Base-by-base conservation (phyloP, 2,113 vertebrate genomes). In the Condylura cristata region DNA sequence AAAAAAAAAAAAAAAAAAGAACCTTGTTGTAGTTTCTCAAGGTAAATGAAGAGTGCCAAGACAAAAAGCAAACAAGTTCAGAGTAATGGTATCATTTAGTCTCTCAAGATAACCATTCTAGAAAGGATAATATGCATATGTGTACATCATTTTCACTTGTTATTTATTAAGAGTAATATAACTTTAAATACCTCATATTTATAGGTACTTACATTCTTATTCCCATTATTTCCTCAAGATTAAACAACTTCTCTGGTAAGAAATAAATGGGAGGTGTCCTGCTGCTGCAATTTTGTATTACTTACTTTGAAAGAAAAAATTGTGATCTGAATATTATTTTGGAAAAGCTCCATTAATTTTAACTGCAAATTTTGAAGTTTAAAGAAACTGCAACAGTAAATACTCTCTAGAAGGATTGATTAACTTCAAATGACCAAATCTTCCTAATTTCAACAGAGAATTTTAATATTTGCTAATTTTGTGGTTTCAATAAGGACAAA, bases 301-400 rank as follows among this genome's bases (percentile, higher is more conserved):
- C n/a, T 92, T 93, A 92, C 32, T 82, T 92, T 58, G 74, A 86
- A 76, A 93, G 66, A 72, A 66, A 93, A 94, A 95, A 84, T 93
- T 84, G 86, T 56, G 68, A 90, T 74, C 20, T 79, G 48, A 92
- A 86, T 75, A 88, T 87, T 81, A 79, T n/a, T 51, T 79, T 93
- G 32, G 32, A 81, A 89, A 87, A 72, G 32, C 72, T 71, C 56
- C 34, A 84, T 96, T 90, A 82, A 93, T 92, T 83, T 83, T 74
- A 90, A 92, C 39, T 30, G 24, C 22, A 93, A 75, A 93, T 53
- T 53, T 63, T 74, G 20, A 91, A 75, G 58, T 74, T 90, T 71
- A 80, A 89, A 87, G 44, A 88, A 79, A 18, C 22, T 84, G 37
- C n/a, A 86, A 86, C 51, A 66, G 37, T 95, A 74, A 90, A 53